Evolutionary conservation across 2,113 vertebrate genomes (phyloP).

Genomic region (Hemibagrus wyckioides): DNA sequence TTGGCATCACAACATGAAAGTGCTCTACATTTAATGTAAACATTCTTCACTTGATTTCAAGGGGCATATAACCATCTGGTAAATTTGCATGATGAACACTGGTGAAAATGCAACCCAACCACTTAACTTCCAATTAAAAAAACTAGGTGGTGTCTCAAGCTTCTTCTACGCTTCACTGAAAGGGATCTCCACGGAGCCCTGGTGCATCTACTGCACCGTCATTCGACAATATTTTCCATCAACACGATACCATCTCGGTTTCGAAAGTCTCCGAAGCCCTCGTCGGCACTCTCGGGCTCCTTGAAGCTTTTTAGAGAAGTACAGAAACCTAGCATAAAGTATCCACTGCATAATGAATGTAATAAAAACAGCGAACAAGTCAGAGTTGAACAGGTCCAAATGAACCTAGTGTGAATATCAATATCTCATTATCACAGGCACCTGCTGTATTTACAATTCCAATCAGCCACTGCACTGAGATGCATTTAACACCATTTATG

Average conservation of each 20-base stretch:
- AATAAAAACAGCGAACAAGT: slow-evolving; percentile 7
- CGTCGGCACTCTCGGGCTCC: neutral
- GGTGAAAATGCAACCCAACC: neutral
- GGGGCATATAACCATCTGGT: neutral
- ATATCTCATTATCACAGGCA: slow-evolving; percentile 29
- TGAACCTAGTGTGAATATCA: slow-evolving; percentile 37
- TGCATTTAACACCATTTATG: slow-evolving; percentile 36
- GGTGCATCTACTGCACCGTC: neutral
- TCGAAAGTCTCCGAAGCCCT: slow-evolving; percentile 4
- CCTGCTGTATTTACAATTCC: slow-evolving; percentile 26
- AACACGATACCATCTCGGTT: neutral
- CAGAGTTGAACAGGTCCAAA: slow-evolving; percentile 29
- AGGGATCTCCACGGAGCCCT: neutral
- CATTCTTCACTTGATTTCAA: neutral
- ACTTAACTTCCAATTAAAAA: slow-evolving; percentile 1
- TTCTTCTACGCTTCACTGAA: neutral
- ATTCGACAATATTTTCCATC: neutral
- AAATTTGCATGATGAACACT: neutral
- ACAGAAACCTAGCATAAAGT: neutral
- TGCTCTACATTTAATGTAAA: neutral
- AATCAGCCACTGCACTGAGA: slow-evolving; percentile 15
- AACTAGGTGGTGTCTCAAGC: neutral
- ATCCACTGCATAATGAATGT: slow-evolving; percentile 24
- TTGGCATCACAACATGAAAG: neutral
- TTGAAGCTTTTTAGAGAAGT: slow-evolving; percentile 9